phyloP scores from a whole-genome alignment of 2,797 vertebrate genomes.

The Sebastes diploproa region DNA sequence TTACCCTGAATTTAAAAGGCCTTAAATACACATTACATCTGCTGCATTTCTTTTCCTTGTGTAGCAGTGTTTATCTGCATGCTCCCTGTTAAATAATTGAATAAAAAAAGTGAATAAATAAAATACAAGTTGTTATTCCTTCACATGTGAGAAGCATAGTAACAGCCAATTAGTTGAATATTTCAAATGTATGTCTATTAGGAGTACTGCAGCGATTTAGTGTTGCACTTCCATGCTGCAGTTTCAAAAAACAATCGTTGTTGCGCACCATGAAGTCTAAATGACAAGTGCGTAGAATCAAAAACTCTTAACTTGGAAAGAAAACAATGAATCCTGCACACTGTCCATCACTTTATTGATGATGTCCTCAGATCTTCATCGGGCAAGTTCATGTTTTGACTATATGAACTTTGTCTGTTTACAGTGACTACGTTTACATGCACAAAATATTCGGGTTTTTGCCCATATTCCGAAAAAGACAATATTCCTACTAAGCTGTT shows the following conservation, averaged over 20 bases:
- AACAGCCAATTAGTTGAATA: not conserved
- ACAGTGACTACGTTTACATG: not conserved
- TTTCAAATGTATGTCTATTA: not conserved
- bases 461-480: too few species aligned
- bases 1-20: not conserved
- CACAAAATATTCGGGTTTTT: too few species aligned
- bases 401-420: not conserved
- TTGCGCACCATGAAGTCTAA: not conserved
- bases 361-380: not conserved
- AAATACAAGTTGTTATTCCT: not conserved
- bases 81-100: not conserved
- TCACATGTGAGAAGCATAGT: not conserved
- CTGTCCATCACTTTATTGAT: not conserved
- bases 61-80: not conserved
- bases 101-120: not conserved
- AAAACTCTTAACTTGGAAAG: not conserved
- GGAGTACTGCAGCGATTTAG: not conserved
- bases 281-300: not conserved
- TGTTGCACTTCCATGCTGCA: too few species aligned
- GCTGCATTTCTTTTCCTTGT: too few species aligned
- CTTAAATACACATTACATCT: too few species aligned
- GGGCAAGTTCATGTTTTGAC: not conserved
- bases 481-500: too few species aligned
- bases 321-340: not conserved
- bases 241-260: not conserved